These are phyloP conservation scores for Clarias batrachus DNA, from an alignment of 2,113 vertebrate species.

Conservation along the genomic window DNA sequence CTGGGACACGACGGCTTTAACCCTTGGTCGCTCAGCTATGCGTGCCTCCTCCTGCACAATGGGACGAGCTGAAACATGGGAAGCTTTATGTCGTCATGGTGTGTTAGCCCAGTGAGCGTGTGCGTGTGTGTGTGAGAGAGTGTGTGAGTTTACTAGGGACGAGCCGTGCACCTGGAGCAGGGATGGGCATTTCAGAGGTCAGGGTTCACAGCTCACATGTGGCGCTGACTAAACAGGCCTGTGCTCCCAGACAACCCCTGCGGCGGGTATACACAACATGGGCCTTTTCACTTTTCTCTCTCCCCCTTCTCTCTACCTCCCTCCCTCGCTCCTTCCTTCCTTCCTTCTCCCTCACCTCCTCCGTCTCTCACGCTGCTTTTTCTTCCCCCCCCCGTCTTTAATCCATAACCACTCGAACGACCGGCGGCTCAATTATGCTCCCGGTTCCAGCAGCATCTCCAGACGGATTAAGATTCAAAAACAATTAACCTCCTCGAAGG, in stretches of 20 bases:
- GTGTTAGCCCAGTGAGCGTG: slow-evolving; percentile 21
- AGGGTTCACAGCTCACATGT: slow-evolving; percentile 75
- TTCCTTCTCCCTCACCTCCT: slow-evolving; percentile 49
- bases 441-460: slow-evolving; percentile 66
- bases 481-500: slow-evolving; percentile 80
- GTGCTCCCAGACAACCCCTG: slow-evolving; percentile 80
- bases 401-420: slow-evolving; percentile 85
- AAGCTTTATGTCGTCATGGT: slow-evolving; percentile 56
- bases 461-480: slow-evolving; percentile 74
- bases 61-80: slow-evolving; percentile 48
- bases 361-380: slow-evolving; percentile 21
- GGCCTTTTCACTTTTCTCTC: slow-evolving; percentile 53
- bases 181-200: slow-evolving; percentile 66
- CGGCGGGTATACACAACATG: slow-evolving; percentile 76
- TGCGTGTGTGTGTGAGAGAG: slow-evolving; percentile 1
- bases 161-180: slow-evolving; percentile 84
- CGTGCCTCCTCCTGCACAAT: not conserved
- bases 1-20: not conserved
- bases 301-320: slow-evolving; percentile 41
- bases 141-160: slow-evolving; percentile 53
- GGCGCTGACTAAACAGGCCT: slow-evolving; percentile 79
- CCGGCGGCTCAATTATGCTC: slow-evolving; percentile 75
- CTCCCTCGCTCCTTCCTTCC: slow-evolving; percentile 42
- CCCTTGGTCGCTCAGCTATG: not conserved
- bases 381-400: slow-evolving; percentile 59